These are phyloP conservation scores for Palythoa grandiflora DNA, from an alignment of 92 coral and sea anemone species.

Conservation along the genomic window DNA sequence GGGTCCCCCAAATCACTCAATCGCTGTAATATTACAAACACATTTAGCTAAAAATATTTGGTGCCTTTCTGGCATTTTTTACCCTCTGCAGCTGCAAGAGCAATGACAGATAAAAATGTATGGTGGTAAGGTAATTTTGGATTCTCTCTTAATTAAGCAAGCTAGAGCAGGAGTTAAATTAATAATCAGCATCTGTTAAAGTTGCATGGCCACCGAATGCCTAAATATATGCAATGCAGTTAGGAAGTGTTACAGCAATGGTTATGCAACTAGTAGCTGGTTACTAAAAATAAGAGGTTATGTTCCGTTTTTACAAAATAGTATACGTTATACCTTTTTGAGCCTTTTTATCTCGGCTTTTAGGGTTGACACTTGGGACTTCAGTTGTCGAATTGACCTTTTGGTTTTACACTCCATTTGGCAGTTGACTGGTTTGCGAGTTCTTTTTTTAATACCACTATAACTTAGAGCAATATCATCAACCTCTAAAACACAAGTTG, in stretches of 20 bases:
- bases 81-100: neutral
- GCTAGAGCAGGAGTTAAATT: no score
- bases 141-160: no score
- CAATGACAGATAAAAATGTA: neutral
- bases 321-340: neutral
- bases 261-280: neutral
- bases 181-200: neutral
- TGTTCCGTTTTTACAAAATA: neutral
- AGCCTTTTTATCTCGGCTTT: neutral
- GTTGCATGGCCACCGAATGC: slow-evolving; percentile 1
- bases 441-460: no score
- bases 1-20: neutral
- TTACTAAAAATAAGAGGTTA: neutral
- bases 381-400: slow-evolving; percentile 2
- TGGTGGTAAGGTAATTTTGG: neutral
- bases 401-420: neutral
- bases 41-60: neutral
- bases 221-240: neutral
- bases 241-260: neutral
- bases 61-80: neutral
- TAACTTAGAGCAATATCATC: no score
- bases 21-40: slow-evolving; percentile 1
- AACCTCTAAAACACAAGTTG: no score
- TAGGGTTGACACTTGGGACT: neutral
- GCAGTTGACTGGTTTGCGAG: neutral